Evolutionary conservation across 2,113 vertebrate genomes (phyloP).

Genomic region (Prolemur simus): DNA sequence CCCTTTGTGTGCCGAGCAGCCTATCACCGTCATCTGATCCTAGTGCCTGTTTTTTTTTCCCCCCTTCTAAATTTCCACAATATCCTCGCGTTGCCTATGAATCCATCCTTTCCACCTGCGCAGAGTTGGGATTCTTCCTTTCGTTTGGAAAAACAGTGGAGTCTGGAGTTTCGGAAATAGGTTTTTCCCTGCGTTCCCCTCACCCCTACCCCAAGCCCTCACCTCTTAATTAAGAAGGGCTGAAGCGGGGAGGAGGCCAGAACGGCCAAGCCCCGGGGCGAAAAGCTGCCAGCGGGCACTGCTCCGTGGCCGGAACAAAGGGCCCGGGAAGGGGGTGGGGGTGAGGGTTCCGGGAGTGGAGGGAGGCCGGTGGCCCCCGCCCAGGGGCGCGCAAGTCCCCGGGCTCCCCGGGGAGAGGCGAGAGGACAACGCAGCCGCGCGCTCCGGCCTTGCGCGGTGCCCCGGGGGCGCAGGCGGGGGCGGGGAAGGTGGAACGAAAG

Average conservation of each 20-base stretch:
- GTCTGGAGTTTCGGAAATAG: constrained; percentile 67
- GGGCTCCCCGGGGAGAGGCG: background rate
- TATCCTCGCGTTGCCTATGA: constrained; percentile 56
- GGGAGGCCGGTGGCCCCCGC: background rate
- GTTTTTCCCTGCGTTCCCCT: background rate
- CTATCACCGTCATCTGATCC: constrained; percentile 72
- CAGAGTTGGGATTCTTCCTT: constrained; percentile 57
- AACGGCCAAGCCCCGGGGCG: background rate
- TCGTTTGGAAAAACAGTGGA: background rate
- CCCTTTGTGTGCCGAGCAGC: constrained; percentile 73
- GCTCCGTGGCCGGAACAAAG: constrained; percentile 64
- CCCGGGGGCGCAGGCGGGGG: constrained; percentile 1
- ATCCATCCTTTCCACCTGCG: constrained; percentile 64
- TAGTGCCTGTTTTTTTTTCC: background rate
- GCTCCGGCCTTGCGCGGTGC: background rate
- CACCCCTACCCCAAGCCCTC: background rate
- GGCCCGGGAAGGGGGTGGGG: constrained; percentile 15
- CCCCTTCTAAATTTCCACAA: constrained; percentile 54
- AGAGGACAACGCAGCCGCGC: background rate
- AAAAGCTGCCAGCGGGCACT: background rate
- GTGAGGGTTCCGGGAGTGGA: background rate
- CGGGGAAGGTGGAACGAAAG: constrained; percentile 41
- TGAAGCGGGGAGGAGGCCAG: constrained; percentile 44
- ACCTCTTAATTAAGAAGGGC: constrained; percentile 23
- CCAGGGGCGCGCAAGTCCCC: constrained; percentile 37